Evolutionary conservation across 2,888 invertebrate species (phyloP).

Genomic region (Serrognathus titanus): DNA sequence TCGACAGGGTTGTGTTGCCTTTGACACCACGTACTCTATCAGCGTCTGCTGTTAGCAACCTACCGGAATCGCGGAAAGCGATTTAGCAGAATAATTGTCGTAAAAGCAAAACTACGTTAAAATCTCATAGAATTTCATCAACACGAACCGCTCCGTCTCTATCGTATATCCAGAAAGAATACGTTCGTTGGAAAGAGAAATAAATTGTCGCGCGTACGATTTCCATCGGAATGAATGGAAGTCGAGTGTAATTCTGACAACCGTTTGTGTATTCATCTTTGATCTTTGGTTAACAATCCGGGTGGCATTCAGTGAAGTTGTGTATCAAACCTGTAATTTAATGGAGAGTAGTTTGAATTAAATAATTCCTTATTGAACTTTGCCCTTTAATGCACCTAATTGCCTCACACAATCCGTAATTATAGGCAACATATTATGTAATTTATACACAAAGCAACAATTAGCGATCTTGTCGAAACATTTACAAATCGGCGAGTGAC

Average conservation of each 20-base stretch:
- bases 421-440: neutral
- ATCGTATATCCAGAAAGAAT: neutral
- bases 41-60: constrained; percentile 35
- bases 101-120: constrained; percentile 8
- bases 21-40: constrained; percentile 41
- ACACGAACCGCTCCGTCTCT: constrained; percentile 17
- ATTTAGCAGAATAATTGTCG: constrained; percentile 15
- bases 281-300: constrained; percentile 42
- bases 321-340: constrained; percentile 24
- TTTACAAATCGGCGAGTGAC: neutral
- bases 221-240: constrained; percentile 5
- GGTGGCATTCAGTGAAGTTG: constrained; percentile 33
- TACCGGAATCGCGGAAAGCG: constrained; percentile 10
- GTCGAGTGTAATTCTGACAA: constrained; percentile 35
- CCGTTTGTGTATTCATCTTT: constrained; percentile 42
- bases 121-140: constrained; percentile 22
- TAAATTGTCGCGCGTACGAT: neutral
- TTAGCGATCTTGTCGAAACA: neutral
- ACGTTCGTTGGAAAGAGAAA: neutral
- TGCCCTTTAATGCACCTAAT: too few relatives aligned
- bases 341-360: constrained; percentile 2
- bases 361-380: neutral
- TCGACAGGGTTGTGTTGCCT: constrained; percentile 31
- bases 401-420: too few relatives aligned
- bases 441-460: constrained; percentile 1